phyloP scores from a whole-genome alignment of 2,888 invertebrate genomes.

The Drosophila affinis region DNA sequence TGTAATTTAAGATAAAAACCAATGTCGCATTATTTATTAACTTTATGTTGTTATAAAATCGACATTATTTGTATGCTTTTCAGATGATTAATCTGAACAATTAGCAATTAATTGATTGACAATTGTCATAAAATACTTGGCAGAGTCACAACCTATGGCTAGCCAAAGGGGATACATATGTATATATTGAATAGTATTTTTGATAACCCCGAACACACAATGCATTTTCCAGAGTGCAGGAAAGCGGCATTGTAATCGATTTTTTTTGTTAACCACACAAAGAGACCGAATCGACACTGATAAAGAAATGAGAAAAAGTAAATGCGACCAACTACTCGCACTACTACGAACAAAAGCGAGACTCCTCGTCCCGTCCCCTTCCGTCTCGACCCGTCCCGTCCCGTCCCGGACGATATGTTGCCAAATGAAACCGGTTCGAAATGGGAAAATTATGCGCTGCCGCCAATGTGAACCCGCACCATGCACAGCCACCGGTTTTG shows the following conservation, averaged over 20 bases:
- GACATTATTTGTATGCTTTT: not conserved
- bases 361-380: not conserved
- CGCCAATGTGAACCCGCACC: conserved; percentile 11
- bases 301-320: conserved; percentile 5
- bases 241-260: conserved; percentile 6
- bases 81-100: not conserved
- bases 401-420: conserved; percentile 22
- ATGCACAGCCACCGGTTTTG: conserved; percentile 54
- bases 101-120: conserved; percentile 2
- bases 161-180: not conserved
- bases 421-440: conserved; percentile 64
- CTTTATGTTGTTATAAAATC: conserved; percentile 31
- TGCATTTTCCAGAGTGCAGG: conserved; percentile 4
- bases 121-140: not conserved
- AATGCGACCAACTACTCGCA: not conserved
- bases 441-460: conserved; percentile 54
- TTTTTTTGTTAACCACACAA: conserved; percentile 10
- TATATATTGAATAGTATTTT: not conserved
- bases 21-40: conserved; percentile 36
- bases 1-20: conserved; percentile 35
- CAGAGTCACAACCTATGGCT: not conserved
- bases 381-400: not conserved
- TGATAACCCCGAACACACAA: not conserved
- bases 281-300: not conserved
- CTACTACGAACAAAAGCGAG: not conserved